phyloP scores from a whole-genome alignment of 2,888 invertebrate genomes.

The Macroteleia sp. region DNA sequence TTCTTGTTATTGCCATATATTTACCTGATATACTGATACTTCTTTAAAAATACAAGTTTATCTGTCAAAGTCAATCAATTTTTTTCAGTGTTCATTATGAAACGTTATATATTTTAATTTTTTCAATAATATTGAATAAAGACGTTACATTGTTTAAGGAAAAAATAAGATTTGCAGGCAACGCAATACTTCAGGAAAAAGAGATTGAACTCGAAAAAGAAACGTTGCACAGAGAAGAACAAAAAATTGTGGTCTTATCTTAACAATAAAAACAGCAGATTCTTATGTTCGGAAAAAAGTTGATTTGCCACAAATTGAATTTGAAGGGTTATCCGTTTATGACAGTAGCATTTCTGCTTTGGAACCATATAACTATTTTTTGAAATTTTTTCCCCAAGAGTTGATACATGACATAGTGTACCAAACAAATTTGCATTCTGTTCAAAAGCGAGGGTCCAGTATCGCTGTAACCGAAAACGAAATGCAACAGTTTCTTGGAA shows the following conservation, averaged over 20 bases:
- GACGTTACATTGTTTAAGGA: background rate
- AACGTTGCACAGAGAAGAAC: background rate
- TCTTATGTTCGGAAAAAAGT: no score
- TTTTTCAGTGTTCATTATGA: no score
- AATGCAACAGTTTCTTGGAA: background rate
- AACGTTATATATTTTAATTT: no score
- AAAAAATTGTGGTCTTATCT: no score
- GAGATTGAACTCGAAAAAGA: background rate
- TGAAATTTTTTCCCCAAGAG: no score
- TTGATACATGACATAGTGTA: no score
- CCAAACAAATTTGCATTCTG: constrained; percentile 10
- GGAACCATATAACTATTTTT: constrained; percentile 1
- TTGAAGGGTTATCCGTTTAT: background rate
- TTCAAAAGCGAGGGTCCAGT: background rate
- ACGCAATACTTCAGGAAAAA: background rate
- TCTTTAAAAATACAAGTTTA: no score
- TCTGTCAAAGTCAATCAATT: no score
- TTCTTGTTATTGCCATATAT: no score
- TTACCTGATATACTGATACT: no score
- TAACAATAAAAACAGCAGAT: no score
- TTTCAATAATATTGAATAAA: background rate
- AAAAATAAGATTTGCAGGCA: background rate
- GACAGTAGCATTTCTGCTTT: background rate
- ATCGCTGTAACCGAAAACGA: constrained; percentile 1
- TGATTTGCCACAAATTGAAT: background rate